These are phyloP conservation scores for Ostrea denselamellosa DNA, from an alignment of 1,140 invertebrate genomes.

Conservation along the genomic window DNA sequence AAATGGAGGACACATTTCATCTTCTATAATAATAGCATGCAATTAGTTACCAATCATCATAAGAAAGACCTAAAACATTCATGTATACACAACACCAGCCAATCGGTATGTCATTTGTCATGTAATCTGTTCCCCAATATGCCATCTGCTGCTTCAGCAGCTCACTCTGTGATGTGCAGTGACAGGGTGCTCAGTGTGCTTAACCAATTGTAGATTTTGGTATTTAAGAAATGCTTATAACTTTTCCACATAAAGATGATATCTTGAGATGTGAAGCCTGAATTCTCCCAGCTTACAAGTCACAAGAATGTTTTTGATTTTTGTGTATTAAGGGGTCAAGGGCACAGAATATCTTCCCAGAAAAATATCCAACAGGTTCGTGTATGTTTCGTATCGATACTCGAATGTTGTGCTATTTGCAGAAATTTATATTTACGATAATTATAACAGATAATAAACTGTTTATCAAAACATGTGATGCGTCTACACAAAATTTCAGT, in stretches of 20 bases:
- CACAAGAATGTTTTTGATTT: conserved; percentile 6
- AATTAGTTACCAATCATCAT: not conserved
- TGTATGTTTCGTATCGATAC: too few species aligned
- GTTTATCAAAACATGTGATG: not conserved
- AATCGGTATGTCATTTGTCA: not conserved
- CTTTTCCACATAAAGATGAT: not conserved
- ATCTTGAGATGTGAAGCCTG: not conserved
- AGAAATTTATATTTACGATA: not conserved
- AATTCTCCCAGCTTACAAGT: not conserved
- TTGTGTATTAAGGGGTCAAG: not conserved
- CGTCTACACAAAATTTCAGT: too few species aligned
- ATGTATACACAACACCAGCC: not conserved
- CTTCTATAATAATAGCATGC: not conserved
- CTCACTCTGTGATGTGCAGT: not conserved
- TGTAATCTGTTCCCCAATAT: not conserved
- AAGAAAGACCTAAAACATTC: not conserved
- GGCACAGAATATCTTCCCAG: not conserved
- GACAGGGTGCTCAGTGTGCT: not conserved
- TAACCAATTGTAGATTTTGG: not conserved
- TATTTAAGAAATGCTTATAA: conserved; percentile 25
- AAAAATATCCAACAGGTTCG: too few species aligned
- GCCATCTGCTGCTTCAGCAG: not conserved
- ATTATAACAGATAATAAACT: not conserved
- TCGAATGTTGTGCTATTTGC: not conserved
- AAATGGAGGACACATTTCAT: not conserved